Evolutionary conservation across 1,140 invertebrate genomes (phyloP).

Genomic region (Drosophila busckii): DNA sequence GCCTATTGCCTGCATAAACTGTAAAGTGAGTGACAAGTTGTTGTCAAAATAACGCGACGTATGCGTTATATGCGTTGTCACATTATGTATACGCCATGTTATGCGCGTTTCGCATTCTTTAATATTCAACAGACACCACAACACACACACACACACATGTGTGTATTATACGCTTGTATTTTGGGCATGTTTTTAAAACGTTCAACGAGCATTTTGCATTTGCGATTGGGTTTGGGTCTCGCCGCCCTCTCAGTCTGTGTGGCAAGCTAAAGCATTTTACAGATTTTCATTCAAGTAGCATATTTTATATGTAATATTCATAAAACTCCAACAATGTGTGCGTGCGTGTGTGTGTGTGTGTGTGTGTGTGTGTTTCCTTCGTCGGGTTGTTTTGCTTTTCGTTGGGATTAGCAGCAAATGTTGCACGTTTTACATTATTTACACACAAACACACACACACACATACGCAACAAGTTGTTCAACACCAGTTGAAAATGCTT

Average conservation of each 20-base stretch:
- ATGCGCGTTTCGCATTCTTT: slow-evolving; percentile 17
- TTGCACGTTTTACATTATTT: slow-evolving; percentile 44
- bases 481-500: slow-evolving; percentile 24
- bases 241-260: no score
- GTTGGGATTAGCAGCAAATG: slow-evolving; percentile 42
- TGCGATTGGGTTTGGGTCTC: no score
- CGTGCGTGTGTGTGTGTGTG: neutral
- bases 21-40: slow-evolving; percentile 47
- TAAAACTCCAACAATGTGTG: slow-evolving; percentile 29
- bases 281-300: slow-evolving; percentile 39
- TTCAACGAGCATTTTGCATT: slow-evolving; percentile 1
- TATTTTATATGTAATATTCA: slow-evolving; percentile 47
- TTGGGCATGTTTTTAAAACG: slow-evolving; percentile 27
- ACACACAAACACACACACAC: slow-evolving; percentile 33
- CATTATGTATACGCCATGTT: slow-evolving; percentile 30
- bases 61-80: slow-evolving; percentile 19
- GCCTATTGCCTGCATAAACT: slow-evolving; percentile 2
- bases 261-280: slow-evolving; percentile 27
- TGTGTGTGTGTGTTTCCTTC: slow-evolving; percentile 3
- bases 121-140: slow-evolving; percentile 17
- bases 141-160: neutral
- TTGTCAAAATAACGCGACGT: slow-evolving; percentile 33
- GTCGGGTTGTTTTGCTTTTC: neutral
- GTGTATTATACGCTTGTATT: neutral
- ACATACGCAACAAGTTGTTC: slow-evolving; percentile 33